A percentile compares a stretch with the other conserved stretches of the same genome.
phyloP scores from a whole-genome alignment of 1,140 invertebrate genomes.

The Nymphalis io region DNA sequence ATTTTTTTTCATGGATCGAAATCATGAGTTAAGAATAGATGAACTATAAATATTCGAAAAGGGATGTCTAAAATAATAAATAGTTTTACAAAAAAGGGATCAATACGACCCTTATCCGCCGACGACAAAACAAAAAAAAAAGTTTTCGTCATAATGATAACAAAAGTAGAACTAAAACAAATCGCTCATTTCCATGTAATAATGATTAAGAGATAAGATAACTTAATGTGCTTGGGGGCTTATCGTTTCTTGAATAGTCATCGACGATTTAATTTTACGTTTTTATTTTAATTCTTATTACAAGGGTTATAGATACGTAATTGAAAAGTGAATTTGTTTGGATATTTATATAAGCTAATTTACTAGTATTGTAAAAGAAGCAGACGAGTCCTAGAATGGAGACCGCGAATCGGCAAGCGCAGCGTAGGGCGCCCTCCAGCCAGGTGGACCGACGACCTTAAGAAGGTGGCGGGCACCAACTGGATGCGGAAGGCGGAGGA shows the following conservation, averaged over 20 bases:
- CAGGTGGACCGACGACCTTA: too few relatives aligned
- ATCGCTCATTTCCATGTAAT: slow-evolving; percentile 26
- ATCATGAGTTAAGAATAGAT: too few relatives aligned
- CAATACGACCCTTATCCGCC: neutral
- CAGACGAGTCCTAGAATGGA: too few relatives aligned
- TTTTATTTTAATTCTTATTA: slow-evolving; percentile 1
- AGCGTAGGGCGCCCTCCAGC: too few relatives aligned
- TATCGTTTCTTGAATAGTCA: slow-evolving; percentile 26
- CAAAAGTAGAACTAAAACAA: slow-evolving; percentile 27
- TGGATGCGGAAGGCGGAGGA: too few relatives aligned
- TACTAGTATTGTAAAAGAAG: neutral
- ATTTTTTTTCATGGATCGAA: too few relatives aligned
- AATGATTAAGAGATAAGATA: slow-evolving; percentile 30
- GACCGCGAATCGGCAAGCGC: too few relatives aligned
- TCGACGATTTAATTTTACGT: slow-evolving; percentile 14
- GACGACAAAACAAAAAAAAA: neutral
- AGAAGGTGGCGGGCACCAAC: too few relatives aligned
- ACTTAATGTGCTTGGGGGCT: slow-evolving; percentile 18
- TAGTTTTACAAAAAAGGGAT: neutral
- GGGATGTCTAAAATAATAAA: neutral
- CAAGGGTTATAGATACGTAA: neutral
- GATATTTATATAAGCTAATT: neutral
- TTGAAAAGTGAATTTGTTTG: neutral
- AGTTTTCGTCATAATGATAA: slow-evolving; percentile 7
- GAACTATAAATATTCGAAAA: too few relatives aligned